phyloP scores from a whole-genome alignment of 2,113 vertebrate species.

The Tupaia chinensis region DNA sequence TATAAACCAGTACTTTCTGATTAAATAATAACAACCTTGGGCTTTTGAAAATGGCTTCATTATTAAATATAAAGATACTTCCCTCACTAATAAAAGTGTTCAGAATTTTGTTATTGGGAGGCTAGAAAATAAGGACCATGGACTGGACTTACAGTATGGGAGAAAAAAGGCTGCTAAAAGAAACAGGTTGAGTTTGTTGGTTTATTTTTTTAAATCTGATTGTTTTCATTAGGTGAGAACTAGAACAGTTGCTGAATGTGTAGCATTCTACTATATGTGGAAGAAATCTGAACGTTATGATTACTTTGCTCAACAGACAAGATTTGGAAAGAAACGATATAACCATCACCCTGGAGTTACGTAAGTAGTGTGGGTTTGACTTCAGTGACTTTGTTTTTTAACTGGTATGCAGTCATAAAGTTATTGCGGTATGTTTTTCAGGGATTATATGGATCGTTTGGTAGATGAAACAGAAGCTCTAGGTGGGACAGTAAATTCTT shows the following conservation, averaged over 20 bases:
- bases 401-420: not conserved
- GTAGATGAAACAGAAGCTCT: conserved; percentile 97
- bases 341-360: conserved; percentile 98
- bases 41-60: not conserved
- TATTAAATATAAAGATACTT: not conserved
- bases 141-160: not conserved
- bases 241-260: conserved; percentile 97
- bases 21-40: not conserved
- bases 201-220: not conserved
- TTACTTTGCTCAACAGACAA: conserved; percentile 97
- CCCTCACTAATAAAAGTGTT: not conserved
- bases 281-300: conserved; percentile 99
- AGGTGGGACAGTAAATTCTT: conserved; percentile 92
- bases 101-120: not conserved
- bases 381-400: not conserved
- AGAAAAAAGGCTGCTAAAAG: not conserved
- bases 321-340: conserved; percentile 98
- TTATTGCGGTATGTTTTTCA: conserved; percentile 76
- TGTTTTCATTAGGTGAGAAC: conserved; percentile 91
- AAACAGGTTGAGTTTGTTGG: not conserved
- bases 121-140: not conserved
- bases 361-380: conserved; percentile 88
- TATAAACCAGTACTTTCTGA: not conserved
- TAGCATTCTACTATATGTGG: conserved; percentile 99
- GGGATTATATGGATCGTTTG: conserved; percentile 98